Base-by-base conservation (phyloP, 2,888 invertebrate species). In the Trissolcus brochymenae region DNA sequence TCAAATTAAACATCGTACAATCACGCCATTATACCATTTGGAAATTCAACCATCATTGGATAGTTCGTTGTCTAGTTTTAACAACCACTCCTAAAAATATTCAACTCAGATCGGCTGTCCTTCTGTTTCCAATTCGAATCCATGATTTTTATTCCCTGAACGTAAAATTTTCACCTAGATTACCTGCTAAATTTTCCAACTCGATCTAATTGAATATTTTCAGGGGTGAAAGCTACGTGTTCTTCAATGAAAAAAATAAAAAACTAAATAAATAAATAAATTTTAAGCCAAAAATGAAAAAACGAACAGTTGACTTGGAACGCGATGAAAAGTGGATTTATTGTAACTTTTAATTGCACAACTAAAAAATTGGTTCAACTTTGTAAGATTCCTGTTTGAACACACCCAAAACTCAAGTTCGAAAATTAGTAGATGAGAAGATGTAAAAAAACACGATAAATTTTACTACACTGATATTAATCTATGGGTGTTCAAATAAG, bases 31-130 rank as follows among this genome's bases (percentile, higher is more conserved):
- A 9, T 35, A 60, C 17, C 68, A 73, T 65, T 49, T 53, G 59
- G 57, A 77, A 67, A 62, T 62, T 49, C 62, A 67, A 53, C 60
- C 70, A 71, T 67, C 57, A 51, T 60, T 35, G 53, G 51, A 54
- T 77, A 77, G 68, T 72, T 72, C 64, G 68, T 57, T 77, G 68
- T 73, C 72, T 72, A 72, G 72, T 35, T 35, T 35, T 35, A 35
- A 35, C 35, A 35, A 35, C 9, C 11, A 35, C 35, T 35, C 35
- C 35, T 35, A 35, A 35, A 35, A 35, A 35, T 35, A 35, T 35
- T 35, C 35, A 35, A 35, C 11, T 35, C 35, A 35, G 35, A 35
- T 6, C 25, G 6, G 4, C 25, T 4, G 25, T 25, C 21, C 21
- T 21, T 25, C 25, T 25, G 6, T 25, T 25, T 25, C 25, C 0